These are phyloP conservation scores for Catotricha subobsoleta DNA, from an alignment of 2,888 invertebrate genomes.

Conservation along the genomic window DNA sequence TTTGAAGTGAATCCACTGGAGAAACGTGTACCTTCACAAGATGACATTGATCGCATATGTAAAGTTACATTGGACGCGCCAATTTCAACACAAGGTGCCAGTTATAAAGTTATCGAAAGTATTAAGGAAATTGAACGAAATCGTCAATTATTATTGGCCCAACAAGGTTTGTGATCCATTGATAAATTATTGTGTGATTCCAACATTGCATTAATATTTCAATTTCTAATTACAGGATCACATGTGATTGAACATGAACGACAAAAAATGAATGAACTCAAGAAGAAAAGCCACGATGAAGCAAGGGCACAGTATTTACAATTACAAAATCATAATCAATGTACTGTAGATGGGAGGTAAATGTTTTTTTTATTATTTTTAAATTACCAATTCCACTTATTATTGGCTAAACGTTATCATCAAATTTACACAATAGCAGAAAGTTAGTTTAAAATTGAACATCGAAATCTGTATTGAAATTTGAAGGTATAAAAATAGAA, in stretches of 20 bases:
- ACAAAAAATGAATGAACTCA: slow-evolving; percentile 68
- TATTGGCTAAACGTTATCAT: too few species aligned
- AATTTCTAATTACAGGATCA: slow-evolving; percentile 40
- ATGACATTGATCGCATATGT: slow-evolving; percentile 74
- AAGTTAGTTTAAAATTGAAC: too few species aligned
- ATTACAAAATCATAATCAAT: slow-evolving; percentile 19
- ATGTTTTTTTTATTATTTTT: too few species aligned
- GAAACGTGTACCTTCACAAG: slow-evolving; percentile 50
- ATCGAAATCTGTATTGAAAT: too few species aligned
- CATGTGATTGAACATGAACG: slow-evolving; percentile 84
- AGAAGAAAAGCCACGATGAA: slow-evolving; percentile 73
- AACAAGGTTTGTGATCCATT: slow-evolving; percentile 61
- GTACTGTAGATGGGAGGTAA: slow-evolving; percentile 26
- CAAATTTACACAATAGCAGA: too few species aligned
- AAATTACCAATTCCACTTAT: too few species aligned
- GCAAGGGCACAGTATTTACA: slow-evolving; percentile 76
- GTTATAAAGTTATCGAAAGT: slow-evolving; percentile 66
- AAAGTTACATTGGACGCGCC: slow-evolving; percentile 73
- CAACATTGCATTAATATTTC: too few species aligned
- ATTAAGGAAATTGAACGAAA: slow-evolving; percentile 80
- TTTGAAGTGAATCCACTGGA: slow-evolving; percentile 29
- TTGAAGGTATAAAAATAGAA: too few species aligned
- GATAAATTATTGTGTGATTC: too few species aligned
- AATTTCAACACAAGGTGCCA: slow-evolving; percentile 48
- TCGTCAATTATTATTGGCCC: slow-evolving; percentile 66